phyloP scores from a whole-genome alignment of 1,140 invertebrate genomes.

The Conus ventricosus region DNA sequence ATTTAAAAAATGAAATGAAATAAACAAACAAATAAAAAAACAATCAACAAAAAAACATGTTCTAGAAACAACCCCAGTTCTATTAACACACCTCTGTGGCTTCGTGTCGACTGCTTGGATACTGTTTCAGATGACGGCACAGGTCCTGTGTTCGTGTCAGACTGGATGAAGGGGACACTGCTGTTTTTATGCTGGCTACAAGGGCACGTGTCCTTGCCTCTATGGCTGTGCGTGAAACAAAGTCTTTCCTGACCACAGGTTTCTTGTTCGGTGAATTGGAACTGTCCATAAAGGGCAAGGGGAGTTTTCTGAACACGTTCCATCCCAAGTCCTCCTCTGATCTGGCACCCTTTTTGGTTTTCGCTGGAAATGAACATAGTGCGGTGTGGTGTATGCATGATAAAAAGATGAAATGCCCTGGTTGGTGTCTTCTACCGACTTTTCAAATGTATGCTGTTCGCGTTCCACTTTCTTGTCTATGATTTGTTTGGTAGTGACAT shows the following conservation, averaged over 20 bases:
- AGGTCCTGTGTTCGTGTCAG: constrained; percentile 81
- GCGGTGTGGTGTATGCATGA: not conserved
- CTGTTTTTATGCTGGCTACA: constrained; percentile 80
- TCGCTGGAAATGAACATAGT: not conserved
- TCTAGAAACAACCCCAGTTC: not conserved
- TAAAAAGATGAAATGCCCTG: not conserved
- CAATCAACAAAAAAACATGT: not conserved
- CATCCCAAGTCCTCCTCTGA: constrained; percentile 29
- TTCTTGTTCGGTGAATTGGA: constrained; percentile 43
- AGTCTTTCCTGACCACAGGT: constrained; percentile 51
- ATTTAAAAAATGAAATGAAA: not conserved
- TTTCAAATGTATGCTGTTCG: constrained; percentile 28
- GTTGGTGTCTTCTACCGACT: constrained; percentile 26
- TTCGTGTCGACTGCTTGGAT: constrained; percentile 83
- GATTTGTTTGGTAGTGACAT: not conserved
- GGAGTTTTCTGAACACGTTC: constrained; percentile 19
- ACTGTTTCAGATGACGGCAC: constrained; percentile 82
- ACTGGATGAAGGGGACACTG: constrained; percentile 79
- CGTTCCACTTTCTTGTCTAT: not conserved
- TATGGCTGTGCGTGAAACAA: constrained; percentile 55
- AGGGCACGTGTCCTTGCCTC: constrained; percentile 80
- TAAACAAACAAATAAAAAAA: not conserved
- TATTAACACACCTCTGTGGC: constrained; percentile 80
- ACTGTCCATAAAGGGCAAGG: constrained; percentile 2
- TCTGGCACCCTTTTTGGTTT: not conserved